A percentile compares a stretch with the other conserved stretches of the same genome.
Conservation (phyloP, 2,113 vertebrate species). For the Mus pahari region DNA sequence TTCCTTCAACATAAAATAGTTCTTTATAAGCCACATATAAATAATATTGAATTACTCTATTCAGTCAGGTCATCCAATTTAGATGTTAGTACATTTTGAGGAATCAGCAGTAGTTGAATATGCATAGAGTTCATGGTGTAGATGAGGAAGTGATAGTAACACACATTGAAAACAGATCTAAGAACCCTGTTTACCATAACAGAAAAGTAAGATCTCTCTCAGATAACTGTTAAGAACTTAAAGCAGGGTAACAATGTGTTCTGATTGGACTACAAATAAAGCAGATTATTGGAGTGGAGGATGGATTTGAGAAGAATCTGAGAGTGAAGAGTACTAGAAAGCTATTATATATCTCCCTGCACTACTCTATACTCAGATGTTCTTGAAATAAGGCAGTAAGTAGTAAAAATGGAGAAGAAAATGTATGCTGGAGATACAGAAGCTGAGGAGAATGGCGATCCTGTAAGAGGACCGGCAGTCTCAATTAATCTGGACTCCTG, state of each 20-base stretch:
- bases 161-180: not conserved
- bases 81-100: constrained; percentile 3
- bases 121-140: not conserved
- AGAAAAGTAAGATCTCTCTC: not conserved
- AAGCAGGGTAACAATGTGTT: not conserved
- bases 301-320: not conserved
- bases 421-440: not conserved
- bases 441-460: too few species aligned
- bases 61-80: not conserved
- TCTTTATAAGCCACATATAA: not conserved
- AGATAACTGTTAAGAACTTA: not conserved
- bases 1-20: constrained; percentile 21
- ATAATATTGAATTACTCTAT: not conserved
- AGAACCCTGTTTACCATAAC: not conserved
- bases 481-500: too few species aligned
- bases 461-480: too few species aligned
- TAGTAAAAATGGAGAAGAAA: not conserved
- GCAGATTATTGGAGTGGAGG: not conserved
- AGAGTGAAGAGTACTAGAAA: not conserved
- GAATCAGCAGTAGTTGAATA: not conserved
- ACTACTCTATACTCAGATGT: not conserved
- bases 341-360: not conserved
- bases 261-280: not conserved
- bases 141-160: not conserved
- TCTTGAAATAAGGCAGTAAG: constrained; percentile 31